These are phyloP conservation scores for Aselliscus stoliczkanus DNA, from an alignment of 2,797 vertebrate genomes.

Conservation along the genomic window DNA sequence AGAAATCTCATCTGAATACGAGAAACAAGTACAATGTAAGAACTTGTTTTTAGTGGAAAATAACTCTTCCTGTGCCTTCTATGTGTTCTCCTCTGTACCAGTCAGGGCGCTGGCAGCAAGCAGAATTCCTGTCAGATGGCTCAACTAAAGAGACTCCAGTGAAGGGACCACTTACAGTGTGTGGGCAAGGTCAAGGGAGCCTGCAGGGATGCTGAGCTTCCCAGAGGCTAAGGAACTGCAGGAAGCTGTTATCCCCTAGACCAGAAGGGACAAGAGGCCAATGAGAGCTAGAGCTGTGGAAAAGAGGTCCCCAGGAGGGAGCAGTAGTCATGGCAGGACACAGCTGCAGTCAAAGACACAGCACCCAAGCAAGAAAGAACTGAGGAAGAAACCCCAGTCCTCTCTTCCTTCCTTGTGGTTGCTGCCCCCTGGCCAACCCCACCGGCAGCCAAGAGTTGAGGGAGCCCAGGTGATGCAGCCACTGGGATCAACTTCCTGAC, in stretches of 20 bases:
- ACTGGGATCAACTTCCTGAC: not conserved
- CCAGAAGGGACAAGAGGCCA: not conserved
- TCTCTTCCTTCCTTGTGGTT: not conserved
- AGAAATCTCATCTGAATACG: not conserved
- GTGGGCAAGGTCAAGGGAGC: not conserved
- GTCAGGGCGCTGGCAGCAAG: not conserved
- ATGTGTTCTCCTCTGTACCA: not conserved
- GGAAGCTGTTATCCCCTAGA: not conserved
- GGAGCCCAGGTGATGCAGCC: not conserved
- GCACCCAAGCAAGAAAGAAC: not conserved
- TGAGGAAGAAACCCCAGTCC: not conserved
- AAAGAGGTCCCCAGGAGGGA: not conserved
- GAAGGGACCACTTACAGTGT: not conserved
- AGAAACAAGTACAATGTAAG: not conserved
- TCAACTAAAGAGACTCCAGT: not conserved
- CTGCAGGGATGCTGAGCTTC: no score
- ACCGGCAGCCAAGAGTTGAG: not conserved
- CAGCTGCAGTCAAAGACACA: not conserved
- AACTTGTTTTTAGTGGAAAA: conserved; percentile 26
- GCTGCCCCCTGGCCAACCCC: not conserved
- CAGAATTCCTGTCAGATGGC: not conserved
- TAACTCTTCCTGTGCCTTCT: not conserved
- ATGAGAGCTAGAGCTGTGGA: not conserved
- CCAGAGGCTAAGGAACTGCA: not conserved
- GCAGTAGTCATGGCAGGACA: not conserved